Conservation (phyloP, 2,797 vertebrate genomes). For the Brotogeris chrysoptera region DNA sequence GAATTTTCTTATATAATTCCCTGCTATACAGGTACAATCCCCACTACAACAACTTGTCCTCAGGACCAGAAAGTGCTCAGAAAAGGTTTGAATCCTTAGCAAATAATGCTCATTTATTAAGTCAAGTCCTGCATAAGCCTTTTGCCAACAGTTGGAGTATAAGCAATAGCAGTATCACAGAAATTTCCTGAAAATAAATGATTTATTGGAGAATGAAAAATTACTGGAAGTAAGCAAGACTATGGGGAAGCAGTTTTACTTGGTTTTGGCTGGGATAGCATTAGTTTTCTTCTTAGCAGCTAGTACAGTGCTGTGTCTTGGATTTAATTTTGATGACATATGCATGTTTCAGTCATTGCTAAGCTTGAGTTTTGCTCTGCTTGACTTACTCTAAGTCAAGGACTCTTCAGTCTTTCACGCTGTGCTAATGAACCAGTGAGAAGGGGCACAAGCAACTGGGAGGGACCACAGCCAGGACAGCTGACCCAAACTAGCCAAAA, state of each 20-base stretch:
- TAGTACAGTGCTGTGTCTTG: background rate
- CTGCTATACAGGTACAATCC: background rate
- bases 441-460: background rate
- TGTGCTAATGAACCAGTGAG: background rate
- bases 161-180: background rate
- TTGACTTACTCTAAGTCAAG: background rate
- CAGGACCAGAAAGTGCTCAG: background rate
- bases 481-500: background rate
- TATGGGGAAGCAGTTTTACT: background rate
- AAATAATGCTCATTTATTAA: background rate
- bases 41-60: background rate
- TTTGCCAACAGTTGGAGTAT: background rate
- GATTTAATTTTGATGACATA: background rate
- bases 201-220: background rate
- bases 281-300: background rate
- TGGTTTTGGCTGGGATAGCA: background rate
- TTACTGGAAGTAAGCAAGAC: background rate
- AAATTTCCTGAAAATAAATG: background rate
- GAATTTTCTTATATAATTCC: background rate
- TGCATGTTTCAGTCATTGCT: background rate
- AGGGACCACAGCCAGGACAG: background rate
- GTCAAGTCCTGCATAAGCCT: background rate
- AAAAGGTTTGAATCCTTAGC: background rate
- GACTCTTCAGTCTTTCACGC: background rate
- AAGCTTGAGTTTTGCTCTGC: background rate